Evolutionary conservation across 1,140 invertebrate genomes (phyloP), one percentile per base, ranked within the genome.

Genomic region (Leptinotarsa texana): DNA sequence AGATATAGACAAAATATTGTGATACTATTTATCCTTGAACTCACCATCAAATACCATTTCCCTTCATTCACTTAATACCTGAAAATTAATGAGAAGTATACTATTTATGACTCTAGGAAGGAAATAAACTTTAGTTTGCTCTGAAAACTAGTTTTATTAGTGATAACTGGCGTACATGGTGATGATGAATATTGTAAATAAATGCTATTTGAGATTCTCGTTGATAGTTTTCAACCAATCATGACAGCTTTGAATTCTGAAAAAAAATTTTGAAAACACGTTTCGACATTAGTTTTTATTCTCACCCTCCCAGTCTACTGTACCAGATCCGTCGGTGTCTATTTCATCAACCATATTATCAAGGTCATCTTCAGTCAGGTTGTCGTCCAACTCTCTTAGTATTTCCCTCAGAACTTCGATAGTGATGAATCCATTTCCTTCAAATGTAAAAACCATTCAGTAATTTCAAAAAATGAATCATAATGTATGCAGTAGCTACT

Each of bases 201-300:
- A 65, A 65, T 65, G 63, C 22, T 65, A 17, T 8, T 24, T 15
- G 15, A 8, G 13, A 33, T 65, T 65, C 13, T 65, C 21, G 27
- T 18, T 65, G 63, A 42, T 42, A 11, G 61, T 17, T 24, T 61
- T 79, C 72, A 84, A 79, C 92, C 92, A 74, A 92, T 93, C 92
- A 93, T 93, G 75, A 93, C 92, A 82, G 92, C 92, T 90, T 93
- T 92, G 83, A 93, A 93, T 88, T 93, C 92, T 93, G 87, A 66
- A 89, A 89, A 33, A 69, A 78, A n/a, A 57, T 0, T 3, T 4
- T 42, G 2, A 11, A 72, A 74, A 42, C 65, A 22, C 15, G 11
- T 24, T 63, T 21, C 13, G 1, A 51, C 17, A 57, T 8, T 57
- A 15, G n/a, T 8, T 57, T 57, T 5, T 3, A 5, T 57, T 18